Base-by-base conservation (phyloP, 2,113 vertebrate species). In the Dipodomys ordii region DNA sequence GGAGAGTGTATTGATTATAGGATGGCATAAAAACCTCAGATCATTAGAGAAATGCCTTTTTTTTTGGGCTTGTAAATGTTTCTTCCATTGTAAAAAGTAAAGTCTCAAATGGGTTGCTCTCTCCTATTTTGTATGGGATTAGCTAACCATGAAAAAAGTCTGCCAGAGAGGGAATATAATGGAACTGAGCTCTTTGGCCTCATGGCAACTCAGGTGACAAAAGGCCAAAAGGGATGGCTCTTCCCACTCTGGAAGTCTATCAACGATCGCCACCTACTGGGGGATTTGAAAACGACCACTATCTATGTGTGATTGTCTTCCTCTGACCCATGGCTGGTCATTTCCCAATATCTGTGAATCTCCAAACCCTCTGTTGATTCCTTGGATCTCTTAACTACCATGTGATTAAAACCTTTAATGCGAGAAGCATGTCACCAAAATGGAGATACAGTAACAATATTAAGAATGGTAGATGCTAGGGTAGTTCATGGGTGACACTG, bases 201-300 rank as follows among this genome's bases (percentile, higher is more conserved):
- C 19, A 11, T 23, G 79, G 74, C n/a, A 10, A 12, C 10, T 30
- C 46, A 27, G 60, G 28, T 0, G 27, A 46, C n/a, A 16, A 28
- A 28, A 60, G 46, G 53, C 25, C 2, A 28, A 84, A 1, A 6
- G 18, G 0, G 0, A 28, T 20, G 49, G 77, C 28, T 30, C n/a
- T 84, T 39, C 18, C 0, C 9, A 65, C 87, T 89, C 73, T 22
- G 12, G 85, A 91, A 44, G 64, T 72, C 74, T 87, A 53, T 79
- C 76, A 74, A 10, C 83, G 92, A 67, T n/a, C 16, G 80, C 97
- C 96, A 95, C 85, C 97, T 97, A 64, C 96, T 96, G 92, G 93
- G 25, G 32, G 28, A 20, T 4, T 68, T 65, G 72, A 18, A 77
- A 95, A 94, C 78, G 82, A 53, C 84, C 0, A 0, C 35, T 57